These are phyloP conservation scores for Thyatira batis DNA, from an alignment of 2,888 invertebrate species.

Conservation along the genomic window DNA sequence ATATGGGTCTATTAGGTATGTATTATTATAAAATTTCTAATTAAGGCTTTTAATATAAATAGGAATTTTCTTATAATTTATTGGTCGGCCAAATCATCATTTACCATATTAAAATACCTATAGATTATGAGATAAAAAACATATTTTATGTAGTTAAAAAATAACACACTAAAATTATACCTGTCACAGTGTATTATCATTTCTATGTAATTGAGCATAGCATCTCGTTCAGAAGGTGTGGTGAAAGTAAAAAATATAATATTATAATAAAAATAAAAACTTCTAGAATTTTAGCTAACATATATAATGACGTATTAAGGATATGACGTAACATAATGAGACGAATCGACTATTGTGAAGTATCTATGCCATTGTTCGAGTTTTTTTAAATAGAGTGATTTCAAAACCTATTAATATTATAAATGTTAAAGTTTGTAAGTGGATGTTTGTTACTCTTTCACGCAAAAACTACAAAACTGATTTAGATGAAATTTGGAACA, in stretches of 20 bases:
- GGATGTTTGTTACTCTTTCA: too few relatives aligned
- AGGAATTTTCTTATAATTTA: too few relatives aligned
- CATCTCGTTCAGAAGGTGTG: background rate
- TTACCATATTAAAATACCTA: background rate
- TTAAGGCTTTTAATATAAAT: too few relatives aligned
- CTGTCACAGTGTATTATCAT: background rate
- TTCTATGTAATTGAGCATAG: background rate
- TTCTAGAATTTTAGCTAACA: background rate
- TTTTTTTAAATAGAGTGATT: too few relatives aligned
- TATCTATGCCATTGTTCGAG: background rate
- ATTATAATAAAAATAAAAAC: background rate
- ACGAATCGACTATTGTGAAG: background rate
- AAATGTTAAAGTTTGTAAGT: too few relatives aligned
- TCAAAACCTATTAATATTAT: too few relatives aligned
- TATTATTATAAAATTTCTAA: too few relatives aligned
- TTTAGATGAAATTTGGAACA: too few relatives aligned
- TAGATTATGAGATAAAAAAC: background rate
- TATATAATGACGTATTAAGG: background rate
- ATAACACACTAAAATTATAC: conserved; percentile 1
- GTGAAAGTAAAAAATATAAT: conserved; percentile 4
- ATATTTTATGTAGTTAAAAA: background rate
- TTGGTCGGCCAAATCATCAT: too few relatives aligned
- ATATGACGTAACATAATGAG: background rate
- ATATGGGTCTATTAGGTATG: too few relatives aligned
- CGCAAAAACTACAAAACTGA: too few relatives aligned